Base-by-base conservation (phyloP, 2,888 invertebrate genomes). In the Tetropium fuscum region DNA sequence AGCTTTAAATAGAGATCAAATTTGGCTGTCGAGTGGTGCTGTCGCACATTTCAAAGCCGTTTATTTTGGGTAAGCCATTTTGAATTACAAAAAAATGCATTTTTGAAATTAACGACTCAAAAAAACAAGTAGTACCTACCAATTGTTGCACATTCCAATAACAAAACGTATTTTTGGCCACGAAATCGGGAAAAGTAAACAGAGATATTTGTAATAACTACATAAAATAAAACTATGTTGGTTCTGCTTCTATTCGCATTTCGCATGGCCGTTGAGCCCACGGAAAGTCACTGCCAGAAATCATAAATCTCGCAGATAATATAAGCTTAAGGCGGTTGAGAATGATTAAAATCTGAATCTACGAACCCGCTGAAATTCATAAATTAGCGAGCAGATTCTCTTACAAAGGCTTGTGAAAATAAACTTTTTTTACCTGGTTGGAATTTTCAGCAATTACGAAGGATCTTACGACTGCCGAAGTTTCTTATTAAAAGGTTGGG, bases 301-400 rank as follows among this genome's bases (percentile, higher is more conserved):
- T 27, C 38, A 51, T 51, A 51, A 51, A 51, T 51, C 51, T 51
- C 25, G 10, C 7, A 40, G 51, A 51, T 51, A 51, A 40, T 38
- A 22, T 38, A 13, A 32, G 48, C 36, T 48, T 34, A 48, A n/a
- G 48, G 38, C 22, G 22, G 38, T 19, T 15, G 25, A 48, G 51
- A 38, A 49, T 51, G 51, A 51, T 51, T 51, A 51, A 51, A 48
- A 48, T 27, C 38, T 25, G 18, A 20, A 38, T 51, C 40, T 13
- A n/a, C n/a, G 51, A 51, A 10, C 40, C 51, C 1, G 22, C 13
- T 51, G 51, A 25, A 51, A 51, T 51, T 51, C 51, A 51, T 51
- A 40, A 51, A 51, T 51, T 51, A 51, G 40, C 18, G 40, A 18
- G 20, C 10, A 18, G 8, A 38, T 27, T 18, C 40, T 6, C 1